Percentiles rank a stretch among this genome's conserved stretches.
These are phyloP conservation scores for Haliclona indistincta DNA, from an alignment of 37 sponge, comb jelly and placozoan species.

Conservation along the genomic window DNA sequence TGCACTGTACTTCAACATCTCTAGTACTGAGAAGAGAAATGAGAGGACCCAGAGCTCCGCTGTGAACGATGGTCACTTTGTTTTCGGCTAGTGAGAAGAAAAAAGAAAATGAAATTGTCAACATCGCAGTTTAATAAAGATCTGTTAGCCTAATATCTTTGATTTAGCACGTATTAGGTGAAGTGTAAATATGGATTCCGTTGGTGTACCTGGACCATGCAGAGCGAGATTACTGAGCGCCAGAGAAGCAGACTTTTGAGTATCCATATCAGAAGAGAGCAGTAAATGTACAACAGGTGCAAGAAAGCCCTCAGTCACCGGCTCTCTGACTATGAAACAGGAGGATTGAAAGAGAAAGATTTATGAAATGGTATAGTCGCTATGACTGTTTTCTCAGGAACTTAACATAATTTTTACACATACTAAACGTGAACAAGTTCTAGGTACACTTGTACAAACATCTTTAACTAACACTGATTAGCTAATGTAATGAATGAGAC, in stretches of 20 bases:
- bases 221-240: conserved; percentile 87
- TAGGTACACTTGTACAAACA: no score
- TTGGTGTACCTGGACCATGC: conserved; percentile 68
- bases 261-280: conserved; percentile 69
- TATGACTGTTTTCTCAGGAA: no score
- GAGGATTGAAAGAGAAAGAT: not conserved
- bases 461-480: no score
- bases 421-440: no score
- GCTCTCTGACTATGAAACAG: conserved; percentile 51
- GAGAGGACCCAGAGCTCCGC: conserved; percentile 74
- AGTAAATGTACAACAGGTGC: conserved; percentile 76
- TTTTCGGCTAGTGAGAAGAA: conserved; percentile 45
- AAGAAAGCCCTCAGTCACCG: conserved; percentile 57
- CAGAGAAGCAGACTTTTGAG: conserved; percentile 74
- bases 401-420: no score
- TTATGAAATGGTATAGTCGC: not conserved
- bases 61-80: conserved; percentile 69
- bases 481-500: not conserved
- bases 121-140: no score
- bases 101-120: no score
- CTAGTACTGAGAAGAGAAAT: conserved; percentile 52
- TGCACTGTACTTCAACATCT: conserved; percentile 84
- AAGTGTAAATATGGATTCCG: not conserved
- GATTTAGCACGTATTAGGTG: not conserved
- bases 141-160: no score